Evolutionary conservation across 2,888 invertebrate genomes (phyloP).

Genomic region (Gortyna flavago): DNA sequence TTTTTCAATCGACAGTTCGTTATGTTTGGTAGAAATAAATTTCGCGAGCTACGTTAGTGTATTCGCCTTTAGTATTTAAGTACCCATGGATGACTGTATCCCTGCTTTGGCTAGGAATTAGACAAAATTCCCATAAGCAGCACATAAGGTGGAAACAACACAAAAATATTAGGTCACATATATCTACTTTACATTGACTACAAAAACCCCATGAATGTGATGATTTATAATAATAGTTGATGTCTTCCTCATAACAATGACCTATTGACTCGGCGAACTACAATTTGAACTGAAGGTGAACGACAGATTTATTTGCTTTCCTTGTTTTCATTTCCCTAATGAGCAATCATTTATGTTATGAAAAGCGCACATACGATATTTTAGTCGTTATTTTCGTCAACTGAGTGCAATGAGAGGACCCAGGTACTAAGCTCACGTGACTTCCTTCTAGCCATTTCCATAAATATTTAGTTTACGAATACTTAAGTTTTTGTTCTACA

Average conservation of each 20-base stretch:
- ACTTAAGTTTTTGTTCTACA: background rate
- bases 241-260: constrained; percentile 22
- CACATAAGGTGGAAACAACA: constrained; percentile 10
- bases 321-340: constrained; percentile 9
- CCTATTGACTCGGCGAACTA: background rate
- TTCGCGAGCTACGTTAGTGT: background rate
- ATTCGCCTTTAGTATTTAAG: background rate
- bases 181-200: background rate
- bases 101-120: background rate
- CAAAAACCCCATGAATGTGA: constrained; percentile 22
- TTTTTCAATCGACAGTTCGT: too few relatives aligned
- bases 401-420: background rate
- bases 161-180: constrained; percentile 12
- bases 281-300: constrained; percentile 15
- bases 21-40: background rate
- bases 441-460: background rate
- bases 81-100: background rate
- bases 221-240: background rate
- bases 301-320: background rate
- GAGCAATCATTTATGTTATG: background rate
- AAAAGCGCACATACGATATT: background rate
- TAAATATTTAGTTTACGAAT: background rate
- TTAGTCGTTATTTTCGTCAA: background rate
- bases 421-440: background rate
- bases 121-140: background rate